Percentiles rank a stretch among this genome's conserved stretches.
phyloP scores from a whole-genome alignment of 2,888 invertebrate species.

The Cynaeus angustus region DNA sequence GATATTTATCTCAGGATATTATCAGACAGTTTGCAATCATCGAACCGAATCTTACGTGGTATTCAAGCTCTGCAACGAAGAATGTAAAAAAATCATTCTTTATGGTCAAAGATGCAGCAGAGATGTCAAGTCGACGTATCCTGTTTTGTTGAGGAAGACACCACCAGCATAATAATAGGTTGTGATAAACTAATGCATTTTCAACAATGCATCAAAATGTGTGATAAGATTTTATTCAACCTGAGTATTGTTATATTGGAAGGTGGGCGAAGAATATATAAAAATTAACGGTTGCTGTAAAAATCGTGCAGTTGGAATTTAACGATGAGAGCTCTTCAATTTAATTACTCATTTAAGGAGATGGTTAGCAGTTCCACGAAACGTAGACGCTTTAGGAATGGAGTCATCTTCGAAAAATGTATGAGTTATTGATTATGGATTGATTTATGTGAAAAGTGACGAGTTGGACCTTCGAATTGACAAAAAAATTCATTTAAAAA shows the following conservation, averaged over 20 bases:
- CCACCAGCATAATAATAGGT: slow-evolving; percentile 27
- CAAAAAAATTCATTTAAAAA: too few relatives aligned
- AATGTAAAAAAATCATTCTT: slow-evolving; percentile 34
- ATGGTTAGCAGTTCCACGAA: too few relatives aligned
- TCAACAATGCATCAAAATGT: slow-evolving; percentile 13
- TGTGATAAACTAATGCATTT: slow-evolving; percentile 30
- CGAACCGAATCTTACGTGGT: slow-evolving; percentile 5
- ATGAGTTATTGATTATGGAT: too few relatives aligned
- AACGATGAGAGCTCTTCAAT: too few relatives aligned
- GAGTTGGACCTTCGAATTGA: too few relatives aligned
- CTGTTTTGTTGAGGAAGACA: slow-evolving; percentile 36
- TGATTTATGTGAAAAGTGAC: too few relatives aligned
- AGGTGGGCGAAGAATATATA: neutral
- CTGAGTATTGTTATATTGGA: neutral
- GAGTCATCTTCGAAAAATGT: too few relatives aligned
- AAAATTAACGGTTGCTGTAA: neutral
- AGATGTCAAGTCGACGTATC: slow-evolving; percentile 26
- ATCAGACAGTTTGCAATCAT: neutral
- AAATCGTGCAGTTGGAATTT: neutral
- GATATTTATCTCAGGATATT: too few relatives aligned
- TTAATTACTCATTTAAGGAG: too few relatives aligned
- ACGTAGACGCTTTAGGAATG: too few relatives aligned
- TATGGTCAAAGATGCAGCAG: slow-evolving; percentile 40
- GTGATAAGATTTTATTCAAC: slow-evolving; percentile 10
- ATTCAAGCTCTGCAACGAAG: slow-evolving; percentile 23